Evolutionary conservation across 1,140 invertebrate genomes (phyloP).

Genomic region (Amphibalanus amphitrite): DNA sequence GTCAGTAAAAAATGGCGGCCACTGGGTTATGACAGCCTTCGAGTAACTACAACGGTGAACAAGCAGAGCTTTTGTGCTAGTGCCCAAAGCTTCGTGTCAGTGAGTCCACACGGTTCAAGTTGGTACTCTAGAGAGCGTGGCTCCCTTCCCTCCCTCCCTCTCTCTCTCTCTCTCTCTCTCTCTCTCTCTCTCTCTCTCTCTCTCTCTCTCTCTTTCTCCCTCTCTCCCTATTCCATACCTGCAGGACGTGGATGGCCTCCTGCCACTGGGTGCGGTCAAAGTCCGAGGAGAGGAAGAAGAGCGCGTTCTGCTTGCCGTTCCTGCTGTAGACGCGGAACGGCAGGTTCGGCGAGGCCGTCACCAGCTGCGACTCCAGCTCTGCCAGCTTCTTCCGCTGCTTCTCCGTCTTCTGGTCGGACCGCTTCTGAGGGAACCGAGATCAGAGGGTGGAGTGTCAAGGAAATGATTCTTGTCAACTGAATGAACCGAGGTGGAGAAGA

Average conservation of each 20-base stretch:
- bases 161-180: too few relatives aligned
- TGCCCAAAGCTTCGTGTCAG: too few relatives aligned
- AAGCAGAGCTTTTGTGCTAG: too few relatives aligned
- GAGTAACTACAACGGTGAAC: too few relatives aligned
- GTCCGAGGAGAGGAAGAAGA: slow-evolving; percentile 77
- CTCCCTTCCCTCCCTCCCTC: too few relatives aligned
- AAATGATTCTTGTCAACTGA: too few relatives aligned
- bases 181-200: too few relatives aligned
- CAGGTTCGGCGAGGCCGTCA: slow-evolving; percentile 73
- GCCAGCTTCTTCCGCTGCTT: slow-evolving; percentile 74
- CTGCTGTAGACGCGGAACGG: slow-evolving; percentile 41
- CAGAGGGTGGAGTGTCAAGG: too few relatives aligned
- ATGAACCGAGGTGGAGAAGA: too few relatives aligned
- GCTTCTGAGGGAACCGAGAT: neutral
- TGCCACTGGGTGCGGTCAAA: slow-evolving; percentile 86
- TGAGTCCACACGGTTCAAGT: too few relatives aligned
- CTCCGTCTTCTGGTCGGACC: slow-evolving; percentile 28
- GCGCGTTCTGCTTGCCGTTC: slow-evolving; percentile 41
- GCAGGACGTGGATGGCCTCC: slow-evolving; percentile 66
- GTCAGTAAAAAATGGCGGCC: neutral
- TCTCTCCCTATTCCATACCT: slow-evolving; percentile 25
- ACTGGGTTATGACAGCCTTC: slow-evolving; percentile 7
- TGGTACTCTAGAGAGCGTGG: too few relatives aligned
- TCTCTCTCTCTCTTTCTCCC: too few relatives aligned
- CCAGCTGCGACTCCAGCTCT: slow-evolving; percentile 71